Percentiles rank a stretch among this genome's conserved stretches.
These are phyloP conservation scores for Neopelma chrysocephalum DNA, from an alignment of 2,797 vertebrate species.

Conservation along the genomic window DNA sequence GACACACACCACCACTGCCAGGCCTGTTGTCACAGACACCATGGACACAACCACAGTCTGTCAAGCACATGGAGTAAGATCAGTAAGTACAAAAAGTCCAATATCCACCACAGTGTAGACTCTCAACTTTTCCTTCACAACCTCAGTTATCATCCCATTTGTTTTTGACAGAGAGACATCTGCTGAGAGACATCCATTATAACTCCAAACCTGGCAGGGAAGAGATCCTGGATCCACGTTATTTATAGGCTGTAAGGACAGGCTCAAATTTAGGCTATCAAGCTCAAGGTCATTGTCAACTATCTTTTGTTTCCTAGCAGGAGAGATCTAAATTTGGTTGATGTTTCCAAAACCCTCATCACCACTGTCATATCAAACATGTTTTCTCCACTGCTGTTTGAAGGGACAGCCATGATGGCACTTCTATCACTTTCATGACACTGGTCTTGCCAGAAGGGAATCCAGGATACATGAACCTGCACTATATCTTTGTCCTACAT, in stretches of 20 bases:
- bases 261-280: background rate
- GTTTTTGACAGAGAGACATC: background rate
- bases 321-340: background rate
- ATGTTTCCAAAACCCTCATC: background rate
- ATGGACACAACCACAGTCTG: constrained; percentile 91
- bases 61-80: background rate
- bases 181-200: background rate
- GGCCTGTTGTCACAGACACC: constrained; percentile 94
- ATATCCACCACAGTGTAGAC: background rate
- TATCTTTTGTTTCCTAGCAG: background rate
- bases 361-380: background rate
- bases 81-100: background rate
- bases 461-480: background rate
- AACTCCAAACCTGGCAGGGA: background rate
- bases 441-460: background rate
- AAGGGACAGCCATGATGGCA: background rate
- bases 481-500: background rate
- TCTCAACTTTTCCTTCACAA: background rate
- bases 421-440: background rate
- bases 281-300: background rate
- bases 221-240: background rate
- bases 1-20: constrained; percentile 84
- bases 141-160: background rate
- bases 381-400: background rate
- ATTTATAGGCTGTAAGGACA: background rate